Base-by-base conservation (phyloP, 2,113 vertebrate species). In the Brachypteracias leptosomus region DNA sequence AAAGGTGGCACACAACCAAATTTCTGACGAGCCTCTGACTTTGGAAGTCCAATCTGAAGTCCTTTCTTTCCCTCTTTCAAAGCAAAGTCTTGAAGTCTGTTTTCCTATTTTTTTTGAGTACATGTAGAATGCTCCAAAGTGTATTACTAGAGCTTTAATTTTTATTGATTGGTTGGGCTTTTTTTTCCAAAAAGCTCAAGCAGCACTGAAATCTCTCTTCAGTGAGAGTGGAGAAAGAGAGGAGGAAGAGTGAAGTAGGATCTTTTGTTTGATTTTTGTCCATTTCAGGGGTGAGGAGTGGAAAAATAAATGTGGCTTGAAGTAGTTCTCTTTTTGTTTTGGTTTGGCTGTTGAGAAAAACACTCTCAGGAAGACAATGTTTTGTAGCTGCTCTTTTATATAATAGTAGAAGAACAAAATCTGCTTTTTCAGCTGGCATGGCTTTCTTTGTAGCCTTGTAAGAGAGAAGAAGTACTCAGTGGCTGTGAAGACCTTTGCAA, bases 201-300 rank as follows among this genome's bases (percentile, higher is more conserved):
- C 4, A 2, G 28, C 33, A 51, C 55, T 83, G 75, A 85, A 85
- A 73, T 88, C 6, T 83, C 63, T 59, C 38, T 66, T 86, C 68
- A 74, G n/a, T 66, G 25, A 74, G 77, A 84, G 38, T 20, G 12
- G 66, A 68, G n/a, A 75, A 28, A 2, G 1, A 28, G 44, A 89
- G 26, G n/a, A 79, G n/a, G 3, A 89, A 74, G 51, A 72, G 25
- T 44, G 55, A 90, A 33, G 16, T 24, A 59, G 20, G 29, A 46
- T 67, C 33, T 63, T 95, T 92, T 57, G 42, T 59, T 86, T 84
- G 47, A 55, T 74, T 92, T 95, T 90, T 86, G 29, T 62, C 75
- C 29, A 33, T 94, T 95, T 83, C 79, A 63, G 13, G 49, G 25
- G 8, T 76, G 36, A 94, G 54, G 49, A 90, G 57, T 2, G 1